Conservation (phyloP, 2,797 vertebrate genomes). For the Coreius guichenoti region DNA sequence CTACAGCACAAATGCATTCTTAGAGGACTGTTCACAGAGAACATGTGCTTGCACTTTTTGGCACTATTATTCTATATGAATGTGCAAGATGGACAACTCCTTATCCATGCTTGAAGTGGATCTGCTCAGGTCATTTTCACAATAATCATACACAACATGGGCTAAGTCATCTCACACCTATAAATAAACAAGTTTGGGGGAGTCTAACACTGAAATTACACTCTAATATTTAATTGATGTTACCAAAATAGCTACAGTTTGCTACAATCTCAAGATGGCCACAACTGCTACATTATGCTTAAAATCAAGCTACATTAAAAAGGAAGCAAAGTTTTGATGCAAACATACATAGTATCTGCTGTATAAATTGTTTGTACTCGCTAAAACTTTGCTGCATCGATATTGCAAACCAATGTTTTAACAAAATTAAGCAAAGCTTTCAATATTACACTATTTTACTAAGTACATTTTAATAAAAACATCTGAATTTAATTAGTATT, state of each 20-base stretch:
- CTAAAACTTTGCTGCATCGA: background rate
- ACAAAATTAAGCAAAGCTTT: background rate
- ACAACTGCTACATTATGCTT: background rate
- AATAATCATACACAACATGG: background rate
- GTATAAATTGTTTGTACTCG: background rate
- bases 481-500: background rate
- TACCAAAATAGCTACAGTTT: background rate
- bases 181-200: background rate
- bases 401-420: background rate
- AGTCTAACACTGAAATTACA: background rate
- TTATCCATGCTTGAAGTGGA: background rate
- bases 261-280: background rate
- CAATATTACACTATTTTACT: background rate
- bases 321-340: background rate
- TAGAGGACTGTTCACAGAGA: background rate
- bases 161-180: background rate
- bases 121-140: background rate
- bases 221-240: background rate
- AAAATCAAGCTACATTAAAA: conserved; percentile 25
- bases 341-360: conserved; percentile 31
- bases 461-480: background rate
- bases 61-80: background rate
- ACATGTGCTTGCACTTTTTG: background rate
- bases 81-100: background rate
- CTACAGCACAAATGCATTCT: background rate